Evolutionary conservation across 2,113 vertebrate species (phyloP).

Genomic region (Rhizomys pruinosus): DNA sequence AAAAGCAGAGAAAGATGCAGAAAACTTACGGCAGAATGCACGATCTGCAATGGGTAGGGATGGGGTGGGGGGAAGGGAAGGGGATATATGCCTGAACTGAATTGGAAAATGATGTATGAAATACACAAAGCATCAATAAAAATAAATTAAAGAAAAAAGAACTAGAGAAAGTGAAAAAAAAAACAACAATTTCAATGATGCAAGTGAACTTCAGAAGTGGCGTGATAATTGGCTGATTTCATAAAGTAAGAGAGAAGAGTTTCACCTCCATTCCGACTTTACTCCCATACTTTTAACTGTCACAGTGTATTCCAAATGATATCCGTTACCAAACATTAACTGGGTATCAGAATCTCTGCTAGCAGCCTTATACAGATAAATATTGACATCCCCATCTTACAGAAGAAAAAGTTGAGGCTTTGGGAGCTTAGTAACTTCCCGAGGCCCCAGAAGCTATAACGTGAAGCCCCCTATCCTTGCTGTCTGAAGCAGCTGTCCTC

Average conservation of each 20-base stretch:
- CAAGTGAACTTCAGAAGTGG: neutral
- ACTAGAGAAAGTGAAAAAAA: no score
- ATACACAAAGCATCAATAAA: no score
- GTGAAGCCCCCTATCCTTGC: neutral
- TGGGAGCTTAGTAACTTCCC: neutral
- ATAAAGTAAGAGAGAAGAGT: slow-evolving; percentile 45
- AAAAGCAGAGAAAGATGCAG: no score
- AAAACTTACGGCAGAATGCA: no score
- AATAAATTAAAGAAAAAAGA: no score
- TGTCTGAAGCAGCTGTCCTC: neutral
- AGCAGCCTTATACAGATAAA: slow-evolving; percentile 2
- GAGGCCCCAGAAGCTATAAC: neutral
- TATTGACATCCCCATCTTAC: neutral
- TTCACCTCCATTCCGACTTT: neutral
- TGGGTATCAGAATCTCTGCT: neutral
- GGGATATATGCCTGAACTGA: no score
- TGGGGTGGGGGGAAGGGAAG: no score
- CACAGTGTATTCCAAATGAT: neutral
- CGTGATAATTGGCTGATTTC: neutral
- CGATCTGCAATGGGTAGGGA: no score
- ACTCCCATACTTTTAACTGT: slow-evolving; percentile 4
- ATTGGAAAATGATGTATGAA: no score
- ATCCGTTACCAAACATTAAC: neutral
- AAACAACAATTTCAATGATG: slow-evolving; percentile 20
- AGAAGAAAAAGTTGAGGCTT: slow-evolving; percentile 50